Evolutionary conservation across 2,888 invertebrate genomes (phyloP).

Genomic region (Atethmia centrago): DNA sequence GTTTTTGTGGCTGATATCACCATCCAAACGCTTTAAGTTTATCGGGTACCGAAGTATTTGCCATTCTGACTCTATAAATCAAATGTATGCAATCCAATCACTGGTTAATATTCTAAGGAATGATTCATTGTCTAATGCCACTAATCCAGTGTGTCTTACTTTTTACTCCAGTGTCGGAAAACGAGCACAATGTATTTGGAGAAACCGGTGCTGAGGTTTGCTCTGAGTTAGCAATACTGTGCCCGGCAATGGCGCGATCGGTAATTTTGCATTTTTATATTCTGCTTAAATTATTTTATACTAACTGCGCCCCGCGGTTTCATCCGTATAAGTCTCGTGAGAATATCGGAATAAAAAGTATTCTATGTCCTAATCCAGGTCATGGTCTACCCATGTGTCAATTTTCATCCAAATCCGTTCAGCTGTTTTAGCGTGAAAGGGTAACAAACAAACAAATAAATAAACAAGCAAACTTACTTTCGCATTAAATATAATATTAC

Average conservation of each 20-base stretch:
- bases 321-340: too few relatives aligned
- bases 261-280: conserved; percentile 67
- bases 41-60: not conserved
- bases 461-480: too few relatives aligned
- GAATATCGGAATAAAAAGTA: too few relatives aligned
- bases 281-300: not conserved
- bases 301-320: too few relatives aligned
- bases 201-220: conserved; percentile 82
- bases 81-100: not conserved
- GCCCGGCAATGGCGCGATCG: conserved; percentile 79
- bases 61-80: not conserved
- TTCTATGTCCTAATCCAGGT: too few relatives aligned
- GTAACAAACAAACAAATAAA: too few relatives aligned
- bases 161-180: conserved; percentile 79
- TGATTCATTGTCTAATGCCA: not conserved
- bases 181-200: conserved; percentile 82
- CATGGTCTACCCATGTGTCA: too few relatives aligned
- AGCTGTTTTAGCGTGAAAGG: too few relatives aligned
- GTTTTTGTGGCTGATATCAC: too few relatives aligned
- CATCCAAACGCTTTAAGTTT: not conserved
- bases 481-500: too few relatives aligned
- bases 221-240: conserved; percentile 78
- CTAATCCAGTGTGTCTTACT: not conserved
- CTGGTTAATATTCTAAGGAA: not conserved
- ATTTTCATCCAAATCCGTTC: too few relatives aligned